phyloP scores from a whole-genome alignment of 2,113 vertebrate species.

The Guaruba guarouba region DNA sequence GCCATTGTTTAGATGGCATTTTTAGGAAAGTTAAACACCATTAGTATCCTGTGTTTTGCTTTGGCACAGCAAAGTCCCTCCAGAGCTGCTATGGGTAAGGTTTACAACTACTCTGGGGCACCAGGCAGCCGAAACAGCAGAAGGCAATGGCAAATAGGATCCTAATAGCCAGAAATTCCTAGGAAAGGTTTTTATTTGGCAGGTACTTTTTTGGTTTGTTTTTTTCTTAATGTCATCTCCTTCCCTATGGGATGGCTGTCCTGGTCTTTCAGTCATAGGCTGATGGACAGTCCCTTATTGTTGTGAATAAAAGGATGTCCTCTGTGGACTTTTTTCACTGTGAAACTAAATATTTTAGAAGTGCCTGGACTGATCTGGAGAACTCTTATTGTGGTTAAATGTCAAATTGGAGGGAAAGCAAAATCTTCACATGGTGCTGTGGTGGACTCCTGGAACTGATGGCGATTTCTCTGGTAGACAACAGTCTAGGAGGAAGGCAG shows the following conservation, averaged over 20 bases:
- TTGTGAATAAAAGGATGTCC: not conserved
- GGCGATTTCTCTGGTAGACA: not conserved
- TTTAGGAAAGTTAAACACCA: slow-evolving; percentile 8
- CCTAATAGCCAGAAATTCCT: not conserved
- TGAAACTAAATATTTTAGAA: not conserved
- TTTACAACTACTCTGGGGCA: not conserved
- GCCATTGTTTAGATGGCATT: not conserved
- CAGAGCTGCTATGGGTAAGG: not conserved
- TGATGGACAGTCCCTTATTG: not conserved
- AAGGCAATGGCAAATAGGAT: not conserved
- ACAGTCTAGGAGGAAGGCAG: not conserved
- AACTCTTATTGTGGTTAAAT: not conserved
- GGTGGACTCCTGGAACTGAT: not conserved
- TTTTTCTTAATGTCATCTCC: not conserved
- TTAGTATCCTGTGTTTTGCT: not conserved
- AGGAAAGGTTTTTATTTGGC: not conserved
- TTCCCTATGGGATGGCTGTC: not conserved
- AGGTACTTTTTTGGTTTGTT: accelerated
- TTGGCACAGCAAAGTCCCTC: not conserved
- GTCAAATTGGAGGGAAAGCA: not conserved
- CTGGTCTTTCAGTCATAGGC: not conserved
- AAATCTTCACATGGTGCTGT: not conserved
- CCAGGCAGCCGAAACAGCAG: not conserved
- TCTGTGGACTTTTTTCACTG: not conserved
- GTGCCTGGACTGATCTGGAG: not conserved